Conservation (phyloP, 2,113 vertebrate species). For the Labeo catla region DNA sequence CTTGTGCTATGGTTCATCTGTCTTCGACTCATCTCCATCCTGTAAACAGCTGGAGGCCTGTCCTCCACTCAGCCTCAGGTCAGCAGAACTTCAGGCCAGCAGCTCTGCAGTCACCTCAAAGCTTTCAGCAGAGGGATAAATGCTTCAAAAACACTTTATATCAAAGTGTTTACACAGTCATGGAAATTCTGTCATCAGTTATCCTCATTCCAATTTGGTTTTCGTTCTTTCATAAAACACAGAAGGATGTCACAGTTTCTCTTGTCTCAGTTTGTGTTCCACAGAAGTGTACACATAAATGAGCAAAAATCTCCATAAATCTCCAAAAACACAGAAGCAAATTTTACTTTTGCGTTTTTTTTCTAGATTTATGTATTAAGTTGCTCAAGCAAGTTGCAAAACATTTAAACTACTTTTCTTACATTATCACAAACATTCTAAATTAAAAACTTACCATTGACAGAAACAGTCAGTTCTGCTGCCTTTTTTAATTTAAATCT, state of each 20-base stretch:
- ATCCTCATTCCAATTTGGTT: not conserved
- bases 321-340: too few species aligned
- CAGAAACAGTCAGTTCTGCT: too few species aligned
- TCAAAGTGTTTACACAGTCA: not conserved
- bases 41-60: slow-evolving; percentile 27
- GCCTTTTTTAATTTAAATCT: too few species aligned
- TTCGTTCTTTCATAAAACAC: not conserved
- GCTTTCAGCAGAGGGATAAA: slow-evolving; percentile 2
- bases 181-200: not conserved
- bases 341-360: too few species aligned
- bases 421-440: too few species aligned
- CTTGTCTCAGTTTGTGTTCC: not conserved
- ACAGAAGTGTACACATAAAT: not conserved
- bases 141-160: not conserved
- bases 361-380: too few species aligned
- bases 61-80: not conserved
- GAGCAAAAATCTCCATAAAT: not conserved
- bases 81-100: not conserved
- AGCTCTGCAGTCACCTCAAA: not conserved
- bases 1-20: slow-evolving; percentile 50
- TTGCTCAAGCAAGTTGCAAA: too few species aligned
- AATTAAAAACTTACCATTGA: too few species aligned
- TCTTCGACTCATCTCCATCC: slow-evolving; percentile 33
- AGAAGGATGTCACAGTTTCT: not conserved
- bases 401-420: too few species aligned